Base-by-base conservation (phyloP, 2,113 vertebrate species). In the Chloropsis hardwickii region DNA sequence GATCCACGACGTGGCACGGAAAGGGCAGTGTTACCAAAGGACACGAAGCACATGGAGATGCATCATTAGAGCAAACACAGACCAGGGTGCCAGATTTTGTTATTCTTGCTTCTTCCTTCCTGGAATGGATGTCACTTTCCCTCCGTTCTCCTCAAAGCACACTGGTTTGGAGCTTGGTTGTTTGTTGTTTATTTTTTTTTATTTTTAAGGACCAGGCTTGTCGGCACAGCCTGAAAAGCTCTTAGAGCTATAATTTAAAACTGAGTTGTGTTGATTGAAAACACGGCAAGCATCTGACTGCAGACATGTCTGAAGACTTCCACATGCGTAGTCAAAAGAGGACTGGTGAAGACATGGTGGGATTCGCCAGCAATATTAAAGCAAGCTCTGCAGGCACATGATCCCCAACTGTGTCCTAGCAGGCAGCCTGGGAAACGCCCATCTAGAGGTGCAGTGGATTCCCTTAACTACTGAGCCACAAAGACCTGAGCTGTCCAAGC, bases 241-340 rank as follows among this genome's bases (percentile, higher is more conserved):
- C 85, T 88, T 58, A 29, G 13, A 86, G 70, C 62, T 95, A 54
- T 94, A 95, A 96, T 95, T 96, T 92, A 87, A 94, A 96, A 89
- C 73, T 78, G 81, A 86, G 86, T 83, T 6, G 37, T 91, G 83
- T 87, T 94, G 91, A 96, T 76, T 95, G 91, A 95, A 95, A 96
- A 97, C 80, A 96, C 0, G 42, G 66, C 76, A 78, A 96, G 79
- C 90, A 94, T 92, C 79, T 4, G 47, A 91, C 84, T 96, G 57
- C 91, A 95, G 88, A 82, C 84, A 86, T 42, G 73, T 87, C 89
- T 96, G 91, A 94, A 91, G 94, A 93, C 74, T 94, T 96, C 82
- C 92, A 96, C 81, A 88, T 92, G 87, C n/a, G 0, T 62, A 89
- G 67, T 56, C 76, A 96, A 95, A 89, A 0, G 24, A 92, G 42